phyloP scores from a whole-genome alignment of 1,140 invertebrate genomes.

The Drosophila hydei region DNA sequence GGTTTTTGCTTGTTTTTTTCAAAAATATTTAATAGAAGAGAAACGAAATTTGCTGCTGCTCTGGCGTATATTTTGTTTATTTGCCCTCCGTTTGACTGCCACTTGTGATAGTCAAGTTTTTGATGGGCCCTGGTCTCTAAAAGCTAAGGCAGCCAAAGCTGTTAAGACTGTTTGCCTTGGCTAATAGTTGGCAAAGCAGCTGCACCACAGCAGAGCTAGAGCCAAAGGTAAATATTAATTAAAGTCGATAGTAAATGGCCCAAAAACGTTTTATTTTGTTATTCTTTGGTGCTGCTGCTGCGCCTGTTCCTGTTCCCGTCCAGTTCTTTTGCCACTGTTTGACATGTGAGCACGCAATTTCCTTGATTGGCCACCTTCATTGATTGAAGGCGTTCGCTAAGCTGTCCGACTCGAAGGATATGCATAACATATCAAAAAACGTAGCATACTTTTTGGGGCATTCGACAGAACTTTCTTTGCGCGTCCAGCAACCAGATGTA shows the following conservation, averaged over 20 bases:
- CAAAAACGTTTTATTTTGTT: slow-evolving; percentile 57
- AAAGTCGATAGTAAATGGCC: slow-evolving; percentile 79
- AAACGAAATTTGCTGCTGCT: slow-evolving; percentile 54
- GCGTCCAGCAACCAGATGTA: background rate
- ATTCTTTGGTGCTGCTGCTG: slow-evolving; percentile 31
- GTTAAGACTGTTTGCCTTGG: slow-evolving; percentile 78
- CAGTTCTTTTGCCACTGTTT: slow-evolving; percentile 42
- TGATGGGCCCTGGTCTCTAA: slow-evolving; percentile 50
- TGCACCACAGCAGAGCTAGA: slow-evolving; percentile 18
- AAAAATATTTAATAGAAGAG: slow-evolving; percentile 69
- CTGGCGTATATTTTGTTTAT: slow-evolving; percentile 74
- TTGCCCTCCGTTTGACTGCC: slow-evolving; percentile 67
- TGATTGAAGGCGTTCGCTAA: slow-evolving; percentile 67
- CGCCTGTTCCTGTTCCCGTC: slow-evolving; percentile 22
- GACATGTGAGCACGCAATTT: slow-evolving; percentile 79
- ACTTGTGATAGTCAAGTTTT: slow-evolving; percentile 56
- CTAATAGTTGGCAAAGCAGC: slow-evolving; percentile 61
- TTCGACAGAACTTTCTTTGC: background rate
- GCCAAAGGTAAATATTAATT: slow-evolving; percentile 74
- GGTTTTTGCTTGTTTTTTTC: slow-evolving; percentile 21
- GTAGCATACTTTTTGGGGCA: slow-evolving; percentile 63
- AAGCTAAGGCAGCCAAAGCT: slow-evolving; percentile 71
- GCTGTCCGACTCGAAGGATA: slow-evolving; percentile 50
- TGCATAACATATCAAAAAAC: slow-evolving; percentile 66
- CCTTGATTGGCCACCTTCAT: slow-evolving; percentile 68